Evolutionary conservation across 2,797 vertebrate species (phyloP).

Genomic region (Ptychobarbus kaznakovi): DNA sequence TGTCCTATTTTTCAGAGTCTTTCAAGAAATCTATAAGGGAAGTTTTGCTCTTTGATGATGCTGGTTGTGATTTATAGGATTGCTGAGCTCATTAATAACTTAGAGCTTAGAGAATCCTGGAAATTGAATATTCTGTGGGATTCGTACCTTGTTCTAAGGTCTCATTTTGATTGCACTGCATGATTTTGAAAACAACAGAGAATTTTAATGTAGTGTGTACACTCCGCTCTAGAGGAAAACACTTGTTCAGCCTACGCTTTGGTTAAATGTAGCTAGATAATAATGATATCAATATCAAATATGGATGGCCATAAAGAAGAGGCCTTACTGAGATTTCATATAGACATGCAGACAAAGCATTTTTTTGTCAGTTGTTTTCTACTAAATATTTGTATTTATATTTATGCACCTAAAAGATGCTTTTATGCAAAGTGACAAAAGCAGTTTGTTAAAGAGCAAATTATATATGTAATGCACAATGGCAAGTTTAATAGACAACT

Average conservation of each 20-base stretch:
- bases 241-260: neutral
- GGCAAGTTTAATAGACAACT: too few relatives aligned
- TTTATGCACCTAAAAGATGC: neutral
- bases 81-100: constrained; percentile 13
- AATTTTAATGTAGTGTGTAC: constrained; percentile 5
- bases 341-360: neutral
- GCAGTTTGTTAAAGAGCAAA: too few relatives aligned
- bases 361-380: neutral
- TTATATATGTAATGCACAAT: too few relatives aligned
- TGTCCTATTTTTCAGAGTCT: constrained; percentile 59
- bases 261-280: constrained; percentile 1
- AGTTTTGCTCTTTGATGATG: neutral
- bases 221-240: constrained; percentile 8
- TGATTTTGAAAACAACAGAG: constrained; percentile 24
- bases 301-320: neutral
- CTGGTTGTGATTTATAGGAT: constrained; percentile 10
- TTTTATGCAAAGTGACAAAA: too few relatives aligned
- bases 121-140: neutral
- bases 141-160: neutral
- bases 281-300: constrained; percentile 25
- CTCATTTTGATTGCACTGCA: constrained; percentile 6
- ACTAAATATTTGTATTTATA: neutral
- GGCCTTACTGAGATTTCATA: neutral
- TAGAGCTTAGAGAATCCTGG: neutral
- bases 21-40: constrained; percentile 17